phyloP scores from a whole-genome alignment of 2,888 invertebrate genomes.

The Octonoba sinensis region DNA sequence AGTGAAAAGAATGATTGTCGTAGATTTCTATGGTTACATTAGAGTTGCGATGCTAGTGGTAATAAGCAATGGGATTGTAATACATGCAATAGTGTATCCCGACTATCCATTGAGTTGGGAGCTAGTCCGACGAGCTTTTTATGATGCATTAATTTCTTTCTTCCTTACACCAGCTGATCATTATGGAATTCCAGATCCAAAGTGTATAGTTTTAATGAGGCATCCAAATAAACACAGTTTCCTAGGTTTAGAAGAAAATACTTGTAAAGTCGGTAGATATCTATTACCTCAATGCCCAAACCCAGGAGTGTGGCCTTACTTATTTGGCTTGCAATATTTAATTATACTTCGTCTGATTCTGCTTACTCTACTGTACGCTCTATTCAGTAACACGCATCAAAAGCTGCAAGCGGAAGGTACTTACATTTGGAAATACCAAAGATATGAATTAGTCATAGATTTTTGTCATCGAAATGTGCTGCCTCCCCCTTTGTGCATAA shows the following conservation, averaged over 20 bases:
- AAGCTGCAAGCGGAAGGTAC: slow-evolving; percentile 68
- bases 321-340: slow-evolving; percentile 68
- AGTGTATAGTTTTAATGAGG: slow-evolving; percentile 14
- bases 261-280: slow-evolving; percentile 43
- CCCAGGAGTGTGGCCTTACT: slow-evolving; percentile 66
- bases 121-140: slow-evolving; percentile 69
- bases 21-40: slow-evolving; percentile 70
- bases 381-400: slow-evolving; percentile 68
- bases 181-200: slow-evolving; percentile 22
- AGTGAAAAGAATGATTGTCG: slow-evolving; percentile 70
- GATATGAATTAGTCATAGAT: slow-evolving; percentile 70
- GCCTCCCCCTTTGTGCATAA: slow-evolving; percentile 69
- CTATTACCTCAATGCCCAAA: slow-evolving; percentile 60
- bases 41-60: slow-evolving; percentile 70
- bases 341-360: slow-evolving; percentile 70
- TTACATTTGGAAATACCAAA: slow-evolving; percentile 70
- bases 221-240: slow-evolving; percentile 21
- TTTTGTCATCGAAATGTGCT: slow-evolving; percentile 70
- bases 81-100: slow-evolving; percentile 73
- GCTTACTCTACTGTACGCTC: slow-evolving; percentile 70
- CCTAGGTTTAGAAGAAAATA: slow-evolving; percentile 16
- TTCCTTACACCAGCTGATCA: slow-evolving; percentile 70
- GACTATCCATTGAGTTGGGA: slow-evolving; percentile 70
- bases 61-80: slow-evolving; percentile 70
- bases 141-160: slow-evolving; percentile 71